These are phyloP conservation scores for Phodopus roborovskii DNA, from an alignment of 2,113 vertebrate genomes.

Conservation along the genomic window DNA sequence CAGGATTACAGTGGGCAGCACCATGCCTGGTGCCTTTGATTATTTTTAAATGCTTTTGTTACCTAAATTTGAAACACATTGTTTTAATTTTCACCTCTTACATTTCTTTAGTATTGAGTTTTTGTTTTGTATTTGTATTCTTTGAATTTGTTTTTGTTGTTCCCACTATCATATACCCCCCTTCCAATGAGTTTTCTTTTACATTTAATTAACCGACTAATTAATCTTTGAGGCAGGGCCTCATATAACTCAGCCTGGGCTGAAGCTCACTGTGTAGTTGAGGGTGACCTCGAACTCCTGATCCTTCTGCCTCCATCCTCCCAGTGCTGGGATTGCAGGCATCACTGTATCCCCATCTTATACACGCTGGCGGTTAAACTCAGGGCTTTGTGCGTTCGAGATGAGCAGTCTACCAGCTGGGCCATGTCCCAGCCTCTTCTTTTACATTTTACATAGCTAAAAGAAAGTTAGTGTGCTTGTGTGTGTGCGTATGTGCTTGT, in stretches of 20 bases:
- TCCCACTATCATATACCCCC: not conserved
- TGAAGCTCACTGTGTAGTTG: not conserved
- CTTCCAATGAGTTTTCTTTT: not conserved
- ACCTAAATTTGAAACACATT: not conserved
- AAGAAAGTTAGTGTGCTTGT: no score
- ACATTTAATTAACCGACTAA: not conserved
- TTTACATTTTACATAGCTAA: not conserved
- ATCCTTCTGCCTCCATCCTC: not conserved
- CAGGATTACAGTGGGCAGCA: not conserved
- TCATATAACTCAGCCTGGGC: not conserved
- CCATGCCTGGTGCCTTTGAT: not conserved
- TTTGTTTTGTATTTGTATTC: constrained; percentile 31
- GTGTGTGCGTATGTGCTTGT: not conserved
- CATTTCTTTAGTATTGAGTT: constrained; percentile 31
- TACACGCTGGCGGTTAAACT: not conserved
- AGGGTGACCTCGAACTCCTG: not conserved
- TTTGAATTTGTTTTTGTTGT: not conserved
- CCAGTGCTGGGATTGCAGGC: not conserved
- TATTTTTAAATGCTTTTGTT: constrained; percentile 38
- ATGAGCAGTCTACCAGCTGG: not conserved
- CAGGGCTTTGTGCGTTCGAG: not conserved
- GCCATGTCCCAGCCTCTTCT: not conserved
- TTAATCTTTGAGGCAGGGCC: not conserved
- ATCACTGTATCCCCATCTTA: not conserved
- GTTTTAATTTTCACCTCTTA: not conserved